Conservation (phyloP, 2,888 invertebrate genomes). For the Drosophila dives region DNA sequence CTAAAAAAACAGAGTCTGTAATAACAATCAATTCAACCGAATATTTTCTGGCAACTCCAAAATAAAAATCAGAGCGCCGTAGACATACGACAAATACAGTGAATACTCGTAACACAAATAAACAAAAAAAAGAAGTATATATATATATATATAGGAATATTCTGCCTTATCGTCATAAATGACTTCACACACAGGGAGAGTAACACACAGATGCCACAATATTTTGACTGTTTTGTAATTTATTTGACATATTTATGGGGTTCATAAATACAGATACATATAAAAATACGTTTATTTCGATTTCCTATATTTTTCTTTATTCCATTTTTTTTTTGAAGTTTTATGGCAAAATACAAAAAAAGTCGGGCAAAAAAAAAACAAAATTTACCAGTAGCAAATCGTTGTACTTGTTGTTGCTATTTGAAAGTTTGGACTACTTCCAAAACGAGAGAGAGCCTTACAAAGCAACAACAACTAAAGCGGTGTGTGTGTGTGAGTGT, state of each 20-base stretch:
- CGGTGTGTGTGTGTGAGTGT: constrained; percentile 6
- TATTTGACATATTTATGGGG: constrained; percentile 80
- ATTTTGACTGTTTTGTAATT: constrained; percentile 79
- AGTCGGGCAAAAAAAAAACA: constrained; percentile 43
- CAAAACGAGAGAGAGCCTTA: constrained; percentile 47
- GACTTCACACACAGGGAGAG: constrained; percentile 57
- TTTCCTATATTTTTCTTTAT: constrained; percentile 56
- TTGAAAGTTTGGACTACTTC: constrained; percentile 71
- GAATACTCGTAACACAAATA: constrained; percentile 14
- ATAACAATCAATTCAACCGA: constrained; percentile 25
- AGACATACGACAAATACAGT: constrained; percentile 19
- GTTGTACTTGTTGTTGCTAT: constrained; percentile 24
- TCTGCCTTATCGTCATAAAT: constrained; percentile 57
- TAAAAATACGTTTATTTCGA: constrained; percentile 77
- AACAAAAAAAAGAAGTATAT: neutral
- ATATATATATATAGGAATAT: neutral
- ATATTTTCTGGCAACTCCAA: constrained; percentile 23
- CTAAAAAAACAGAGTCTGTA: neutral
- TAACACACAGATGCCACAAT: constrained; percentile 75
- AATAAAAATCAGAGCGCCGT: constrained; percentile 16
- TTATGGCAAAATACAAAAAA: constrained; percentile 65
- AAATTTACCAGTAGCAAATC: constrained; percentile 33
- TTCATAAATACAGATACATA: constrained; percentile 78
- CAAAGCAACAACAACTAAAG: constrained; percentile 28
- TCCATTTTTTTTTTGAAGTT: constrained; percentile 46